Conservation (phyloP, 2,888 invertebrate genomes). For the Yponomeuta evonymella region DNA sequence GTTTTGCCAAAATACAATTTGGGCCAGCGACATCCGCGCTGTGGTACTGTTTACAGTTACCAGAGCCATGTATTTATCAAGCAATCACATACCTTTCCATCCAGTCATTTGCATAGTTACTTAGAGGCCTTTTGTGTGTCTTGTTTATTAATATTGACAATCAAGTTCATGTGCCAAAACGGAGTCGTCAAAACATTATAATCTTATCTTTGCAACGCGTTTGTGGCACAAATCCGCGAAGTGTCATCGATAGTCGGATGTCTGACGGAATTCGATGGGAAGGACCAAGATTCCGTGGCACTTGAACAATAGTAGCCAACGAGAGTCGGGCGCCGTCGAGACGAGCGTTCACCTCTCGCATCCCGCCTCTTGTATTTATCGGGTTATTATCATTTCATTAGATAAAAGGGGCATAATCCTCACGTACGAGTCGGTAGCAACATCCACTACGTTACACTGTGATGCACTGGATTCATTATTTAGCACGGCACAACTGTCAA, state of each 20-base stretch:
- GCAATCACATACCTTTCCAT: conserved; percentile 35
- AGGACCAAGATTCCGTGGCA: conserved; percentile 74
- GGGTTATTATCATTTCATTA: conserved; percentile 30
- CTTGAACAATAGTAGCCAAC: conserved; percentile 72
- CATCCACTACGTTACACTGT: conserved; percentile 59
- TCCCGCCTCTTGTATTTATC: conserved; percentile 52
- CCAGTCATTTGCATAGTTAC: conserved; percentile 33
- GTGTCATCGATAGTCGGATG: conserved; percentile 39
- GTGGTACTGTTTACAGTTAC: conserved; percentile 45
- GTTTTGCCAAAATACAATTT: neutral
- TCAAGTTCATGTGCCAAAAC: neutral
- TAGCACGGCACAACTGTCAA: conserved; percentile 63
- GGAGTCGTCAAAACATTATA: neutral
- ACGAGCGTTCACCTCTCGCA: conserved; percentile 73
- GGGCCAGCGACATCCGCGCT: conserved; percentile 11
- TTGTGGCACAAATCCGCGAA: conserved; percentile 31
- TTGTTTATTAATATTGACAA: neutral
- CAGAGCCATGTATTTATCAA: conserved; percentile 42
- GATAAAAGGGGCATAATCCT: conserved; percentile 29
- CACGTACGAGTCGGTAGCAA: conserved; percentile 46
- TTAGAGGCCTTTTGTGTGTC: conserved; percentile 2
- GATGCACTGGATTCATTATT: conserved; percentile 58
- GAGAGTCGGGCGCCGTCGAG: conserved; percentile 71
- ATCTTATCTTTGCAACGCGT: conserved; percentile 6
- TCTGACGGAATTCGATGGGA: conserved; percentile 69